These are phyloP conservation scores for Equus przewalskii DNA, from an alignment of 2,113 vertebrate species.

Conservation along the genomic window DNA sequence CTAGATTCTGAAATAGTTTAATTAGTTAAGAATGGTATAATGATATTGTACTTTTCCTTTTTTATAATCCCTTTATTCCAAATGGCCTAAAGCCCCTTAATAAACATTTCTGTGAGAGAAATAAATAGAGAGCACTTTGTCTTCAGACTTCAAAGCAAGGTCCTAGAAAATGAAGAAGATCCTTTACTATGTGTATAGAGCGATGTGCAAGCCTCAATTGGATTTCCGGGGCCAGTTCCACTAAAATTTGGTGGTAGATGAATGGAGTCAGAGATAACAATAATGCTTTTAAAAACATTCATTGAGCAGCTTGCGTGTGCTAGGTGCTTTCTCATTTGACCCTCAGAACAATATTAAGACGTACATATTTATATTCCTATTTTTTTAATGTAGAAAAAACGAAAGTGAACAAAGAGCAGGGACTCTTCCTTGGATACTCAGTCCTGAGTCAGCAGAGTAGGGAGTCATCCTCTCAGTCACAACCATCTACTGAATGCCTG, in stretches of 20 bases:
- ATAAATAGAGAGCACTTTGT: neutral
- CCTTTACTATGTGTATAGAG: neutral
- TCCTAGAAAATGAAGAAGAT: neutral
- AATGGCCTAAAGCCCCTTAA: neutral
- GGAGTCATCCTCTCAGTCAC: neutral
- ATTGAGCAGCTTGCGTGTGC: neutral
- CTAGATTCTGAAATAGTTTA: constrained; percentile 57
- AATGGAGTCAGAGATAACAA: neutral
- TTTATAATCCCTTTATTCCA: neutral
- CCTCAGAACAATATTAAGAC: neutral
- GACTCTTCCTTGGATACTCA: neutral
- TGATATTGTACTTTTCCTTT: neutral
- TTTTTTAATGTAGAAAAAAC: neutral
- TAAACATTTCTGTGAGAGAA: constrained; percentile 32
- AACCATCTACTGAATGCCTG: neutral
- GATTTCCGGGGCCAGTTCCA: neutral
- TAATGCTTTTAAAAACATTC: neutral
- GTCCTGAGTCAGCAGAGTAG: neutral
- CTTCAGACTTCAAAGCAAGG: neutral
- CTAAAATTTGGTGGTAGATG: neutral
- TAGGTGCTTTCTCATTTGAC: neutral
- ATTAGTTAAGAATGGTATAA: constrained; percentile 41
- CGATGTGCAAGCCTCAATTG: neutral
- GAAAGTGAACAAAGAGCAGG: neutral
- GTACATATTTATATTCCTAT: neutral